Base-by-base conservation (phyloP, 2,797 vertebrate species). In the Parauchenoglanis punctatus region DNA sequence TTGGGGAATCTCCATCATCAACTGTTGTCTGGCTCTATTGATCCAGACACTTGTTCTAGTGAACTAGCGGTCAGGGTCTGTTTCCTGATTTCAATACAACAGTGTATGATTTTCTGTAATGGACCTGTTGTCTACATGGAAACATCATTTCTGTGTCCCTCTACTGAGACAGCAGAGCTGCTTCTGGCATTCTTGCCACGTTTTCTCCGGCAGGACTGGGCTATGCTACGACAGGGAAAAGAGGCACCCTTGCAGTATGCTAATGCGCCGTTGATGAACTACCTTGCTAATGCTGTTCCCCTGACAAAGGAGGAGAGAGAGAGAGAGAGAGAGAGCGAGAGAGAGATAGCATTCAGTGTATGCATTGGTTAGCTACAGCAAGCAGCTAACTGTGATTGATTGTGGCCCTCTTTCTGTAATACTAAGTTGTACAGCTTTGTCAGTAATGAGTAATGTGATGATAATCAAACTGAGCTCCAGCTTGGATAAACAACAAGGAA, bases 251-350 rank as follows among this genome's bases (percentile, higher is more conserved):
- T 88, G 82, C 68, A 85, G 91, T 94, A 95, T 95, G 94, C 91
- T 95, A 96, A 96, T 95, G 92, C 90, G 89, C 88, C 88, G 94
- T 94, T 96, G 94, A 96, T 96, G 93, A 96, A 96, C 94, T 94
- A 93, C 93, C 93, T 92, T 89, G 90, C 92, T 94, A 94, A 95
- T 94, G 93, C 92, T 88, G 91, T 91, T 91, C 91, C 92, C 91
- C 90, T 90, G 93, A 93, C 90, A 89, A 91, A 84, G 40, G 35
- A 8, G 8, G 75, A 81, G 67, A 63, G 61, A 61, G 44, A n/a
- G 92, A 93, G 91, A 89, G 91, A 86, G 23, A 40, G 40, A 40
- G 83, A 85, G 75, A 67, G 76, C 40, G 91, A 89, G 91, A 86
- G 68, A 63, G 40, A 18, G 65, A 54, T 7, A 65, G 78, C 5